Conservation (phyloP, 2,113 vertebrate genomes). For the Catagonus wagneri region DNA sequence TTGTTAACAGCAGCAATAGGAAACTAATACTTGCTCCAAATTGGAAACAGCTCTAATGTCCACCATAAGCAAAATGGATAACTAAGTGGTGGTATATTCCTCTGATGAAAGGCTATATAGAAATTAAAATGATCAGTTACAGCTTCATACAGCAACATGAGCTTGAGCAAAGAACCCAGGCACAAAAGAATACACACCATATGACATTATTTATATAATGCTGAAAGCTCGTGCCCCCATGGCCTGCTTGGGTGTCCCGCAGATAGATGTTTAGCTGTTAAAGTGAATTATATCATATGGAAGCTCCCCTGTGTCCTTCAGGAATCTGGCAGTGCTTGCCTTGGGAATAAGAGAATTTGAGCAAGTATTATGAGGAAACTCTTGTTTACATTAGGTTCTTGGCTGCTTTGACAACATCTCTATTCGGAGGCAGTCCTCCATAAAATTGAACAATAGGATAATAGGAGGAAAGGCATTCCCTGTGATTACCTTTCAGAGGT, state of each 20-base stretch:
- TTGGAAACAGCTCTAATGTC: neutral
- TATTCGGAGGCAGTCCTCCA: conserved; percentile 16
- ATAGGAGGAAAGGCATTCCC: conserved; percentile 59
- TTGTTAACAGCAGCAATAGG: neutral
- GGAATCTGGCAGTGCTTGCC: neutral
- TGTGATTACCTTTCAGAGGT: conserved; percentile 49
- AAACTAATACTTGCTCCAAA: neutral
- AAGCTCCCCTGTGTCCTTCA: neutral
- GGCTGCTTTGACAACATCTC: conserved; percentile 37
- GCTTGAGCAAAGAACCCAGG: neutral
- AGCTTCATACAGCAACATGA: neutral
- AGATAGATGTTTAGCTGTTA: neutral
- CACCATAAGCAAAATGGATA: neutral
- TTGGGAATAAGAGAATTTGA: neutral
- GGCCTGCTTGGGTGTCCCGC: neutral
- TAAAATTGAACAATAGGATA: conserved; percentile 22
- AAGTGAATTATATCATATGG: neutral
- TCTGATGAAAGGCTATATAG: neutral
- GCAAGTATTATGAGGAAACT: neutral
- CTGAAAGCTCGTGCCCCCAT: neutral
- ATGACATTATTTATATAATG: neutral
- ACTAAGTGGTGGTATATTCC: neutral
- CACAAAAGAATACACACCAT: neutral
- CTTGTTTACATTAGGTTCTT: conserved; percentile 14
- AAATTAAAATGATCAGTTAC: neutral